Conservation (phyloP, 2,797 vertebrate genomes). For the Crenichthys baileyi region DNA sequence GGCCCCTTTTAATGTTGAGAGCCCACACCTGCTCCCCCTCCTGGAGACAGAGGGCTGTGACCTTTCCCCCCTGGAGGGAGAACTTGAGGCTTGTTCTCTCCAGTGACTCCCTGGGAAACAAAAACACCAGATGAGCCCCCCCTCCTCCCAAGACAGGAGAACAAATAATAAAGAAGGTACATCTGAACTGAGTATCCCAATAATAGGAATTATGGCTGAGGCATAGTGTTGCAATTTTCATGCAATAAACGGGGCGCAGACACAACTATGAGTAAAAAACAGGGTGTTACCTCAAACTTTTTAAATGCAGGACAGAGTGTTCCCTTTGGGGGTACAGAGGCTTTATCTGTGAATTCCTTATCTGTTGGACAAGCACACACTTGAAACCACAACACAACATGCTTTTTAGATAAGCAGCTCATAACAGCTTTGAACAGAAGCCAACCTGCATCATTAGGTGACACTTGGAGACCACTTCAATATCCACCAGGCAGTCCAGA, state of each 20-base stretch:
- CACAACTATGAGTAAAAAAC: background rate
- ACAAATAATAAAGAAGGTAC: conserved; percentile 57
- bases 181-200: conserved; percentile 63
- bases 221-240: conserved; percentile 8
- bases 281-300: conserved; percentile 80
- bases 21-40: conserved; percentile 84
- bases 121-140: conserved; percentile 81
- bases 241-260: background rate
- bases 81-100: conserved; percentile 85
- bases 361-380: conserved; percentile 64
- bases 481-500: conserved; percentile 83
- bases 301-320: conserved; percentile 79
- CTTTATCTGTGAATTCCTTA: conserved; percentile 85
- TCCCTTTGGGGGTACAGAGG: conserved; percentile 78
- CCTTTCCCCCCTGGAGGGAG: conserved; percentile 83
- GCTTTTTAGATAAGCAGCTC: background rate
- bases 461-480: conserved; percentile 83
- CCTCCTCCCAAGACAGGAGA: conserved; percentile 31
- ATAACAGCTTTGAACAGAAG: background rate
- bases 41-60: conserved; percentile 85
- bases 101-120: conserved; percentile 84
- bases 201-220: conserved; percentile 53
- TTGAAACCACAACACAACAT: conserved; percentile 15
- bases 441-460: conserved; percentile 80
- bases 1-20: conserved; percentile 87